Evolutionary conservation across 2,113 vertebrate genomes (phyloP), one percentile per base, ranked within the genome.

Genomic region (Coreoperca whiteheadi): DNA sequence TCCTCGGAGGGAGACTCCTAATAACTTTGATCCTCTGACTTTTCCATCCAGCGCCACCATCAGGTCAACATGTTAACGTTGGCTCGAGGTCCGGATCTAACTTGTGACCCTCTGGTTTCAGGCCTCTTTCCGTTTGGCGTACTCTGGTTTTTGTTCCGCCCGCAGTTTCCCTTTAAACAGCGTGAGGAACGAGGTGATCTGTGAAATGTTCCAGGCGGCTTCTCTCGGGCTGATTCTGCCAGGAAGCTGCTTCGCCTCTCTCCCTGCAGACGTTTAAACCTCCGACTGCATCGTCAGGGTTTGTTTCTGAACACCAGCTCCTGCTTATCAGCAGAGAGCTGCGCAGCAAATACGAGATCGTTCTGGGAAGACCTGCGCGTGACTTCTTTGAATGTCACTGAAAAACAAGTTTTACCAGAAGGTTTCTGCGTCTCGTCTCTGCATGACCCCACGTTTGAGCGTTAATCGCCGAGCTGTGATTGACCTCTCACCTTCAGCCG

Each of bases 81-180:
- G n/a, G n/a, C n/a, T n/a, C n/a, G n/a, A 70, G 6, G 1, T 57
- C 12, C 56, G 25, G 41, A 48, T 57, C 51, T 41, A 14, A 53
- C 43, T 14, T 46, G 43, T 15, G 43, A 46, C 43, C 0, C 43
- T 46, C 12, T 46, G 43, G 30, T 53, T 8, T 21, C 6, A 37
- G 48, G 6, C 4, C 3, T 12, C 1, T 39, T 37, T 43, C 41
- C 14, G 64, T 41, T 73, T 57, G 56, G 21, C 65, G 4, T 12
- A 11, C 78, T 86, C 67, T 79, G 77, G n/a, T 69, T 77, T 80
- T 71, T 59, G 63, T 78, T 66, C 34, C 12, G 46, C 65, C 69
- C 75, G 82, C 82, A 89, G 23, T 63, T 23, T 75, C 86, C 89
- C 89, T 92, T 90, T 92, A 92, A 92, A 66, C 21, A n/a, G 63